Evolutionary conservation across 2,113 vertebrate species (phyloP), one percentile per base, ranked within the genome.

Genomic region (Scopus umbretta): DNA sequence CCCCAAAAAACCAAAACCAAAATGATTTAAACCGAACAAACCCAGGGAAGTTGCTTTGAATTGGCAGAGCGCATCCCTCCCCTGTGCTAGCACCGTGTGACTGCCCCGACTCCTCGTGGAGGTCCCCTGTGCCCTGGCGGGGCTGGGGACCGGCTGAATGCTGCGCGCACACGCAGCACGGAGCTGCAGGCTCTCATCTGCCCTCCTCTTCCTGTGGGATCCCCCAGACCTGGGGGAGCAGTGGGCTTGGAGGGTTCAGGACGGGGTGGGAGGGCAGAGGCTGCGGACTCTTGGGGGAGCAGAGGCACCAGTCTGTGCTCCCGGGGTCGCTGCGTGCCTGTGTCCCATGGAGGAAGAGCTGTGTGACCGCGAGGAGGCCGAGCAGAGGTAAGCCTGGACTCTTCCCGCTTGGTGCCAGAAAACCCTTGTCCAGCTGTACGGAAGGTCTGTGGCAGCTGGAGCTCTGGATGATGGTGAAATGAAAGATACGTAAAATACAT

Each of bases 301-400:
- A 1, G 18, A 49, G 40, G 25, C 29, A 25, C 9, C 0, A 1
- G 34, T 23, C 38, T 43, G 36, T 0, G 6, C 43, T 45, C n/a
- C 30, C 1, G 2, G 58, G 65, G 40, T 79, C 4, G 1, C 30
- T 25, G 45, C 2, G 1, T 66, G 68, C 14, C 58, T 7, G 10
- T 53, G 65, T 56, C 43, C 70, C 45, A 47, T 45, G 29, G 76
- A 76, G 76, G 63, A 76, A 22, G 63, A 76, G 49, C 42, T 66
- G 20, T 21, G 56, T 70, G 68, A 26, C 34, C 1, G 6, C 1
- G 6, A 65, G 59, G 32, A 73, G 61, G 29, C 47, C 0, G 4
- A 53, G 38, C 10, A 9, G 80, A 50, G 66, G 18, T n/a, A 9
- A 72, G 70, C 14, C 40, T 36, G 75, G 27, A 15, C n/a, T 47